phyloP scores from a whole-genome alignment of 2,888 invertebrate genomes.

The Spatulosminthurus flaviceps region DNA sequence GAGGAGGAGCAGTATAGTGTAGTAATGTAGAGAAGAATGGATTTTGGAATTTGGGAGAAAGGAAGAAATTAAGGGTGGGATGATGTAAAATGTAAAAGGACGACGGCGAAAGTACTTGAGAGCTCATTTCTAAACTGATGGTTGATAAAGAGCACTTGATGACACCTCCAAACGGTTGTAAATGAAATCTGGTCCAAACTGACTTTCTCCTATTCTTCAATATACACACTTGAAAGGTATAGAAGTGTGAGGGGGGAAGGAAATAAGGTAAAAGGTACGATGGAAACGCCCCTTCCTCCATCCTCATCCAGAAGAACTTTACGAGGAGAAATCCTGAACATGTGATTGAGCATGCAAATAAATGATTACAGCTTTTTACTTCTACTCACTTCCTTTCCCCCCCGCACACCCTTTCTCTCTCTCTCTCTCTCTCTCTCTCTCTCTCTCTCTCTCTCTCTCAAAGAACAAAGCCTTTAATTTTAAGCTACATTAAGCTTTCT shows the following conservation, averaged over 20 bases:
- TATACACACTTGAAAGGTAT: too few species aligned
- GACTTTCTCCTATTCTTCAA: constrained; percentile 30
- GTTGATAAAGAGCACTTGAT: constrained; percentile 59
- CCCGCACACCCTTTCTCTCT: constrained; percentile 41
- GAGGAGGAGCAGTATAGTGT: background rate
- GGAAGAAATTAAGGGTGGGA: background rate
- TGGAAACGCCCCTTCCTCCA: background rate
- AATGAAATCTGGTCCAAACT: constrained; percentile 44
- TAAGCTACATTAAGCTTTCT: too few species aligned
- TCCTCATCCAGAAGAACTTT: constrained; percentile 7
- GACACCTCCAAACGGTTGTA: constrained; percentile 59
- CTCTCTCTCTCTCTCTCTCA: constrained; percentile 44
- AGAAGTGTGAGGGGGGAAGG: too few species aligned
- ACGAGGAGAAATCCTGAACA: constrained; percentile 31
- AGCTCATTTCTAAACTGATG: constrained; percentile 46
- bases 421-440: constrained; percentile 39
- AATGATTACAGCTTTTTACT: constrained; percentile 27
- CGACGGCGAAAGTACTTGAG: constrained; percentile 33
- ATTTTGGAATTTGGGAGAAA: constrained; percentile 9
- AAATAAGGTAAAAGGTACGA: too few species aligned
- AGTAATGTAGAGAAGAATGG: background rate
- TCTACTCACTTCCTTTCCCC: background rate
- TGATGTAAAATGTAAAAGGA: background rate
- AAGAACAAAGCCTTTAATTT: constrained; percentile 4
- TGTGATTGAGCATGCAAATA: background rate